These are phyloP conservation scores for Drosophila grimshawi DNA, from an alignment of 1,140 invertebrate genomes.

Conservation along the genomic window DNA sequence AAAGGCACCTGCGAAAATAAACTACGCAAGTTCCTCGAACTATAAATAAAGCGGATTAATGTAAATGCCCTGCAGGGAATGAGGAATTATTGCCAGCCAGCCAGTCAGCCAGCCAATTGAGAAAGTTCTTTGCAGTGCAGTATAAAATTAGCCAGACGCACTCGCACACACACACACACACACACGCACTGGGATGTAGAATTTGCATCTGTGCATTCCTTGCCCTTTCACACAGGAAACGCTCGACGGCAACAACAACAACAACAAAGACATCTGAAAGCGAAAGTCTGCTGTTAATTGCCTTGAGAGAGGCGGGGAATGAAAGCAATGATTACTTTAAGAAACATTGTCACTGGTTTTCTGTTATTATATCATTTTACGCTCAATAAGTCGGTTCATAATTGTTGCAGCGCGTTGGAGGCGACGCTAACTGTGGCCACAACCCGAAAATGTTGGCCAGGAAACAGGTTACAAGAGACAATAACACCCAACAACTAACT, in stretches of 20 bases:
- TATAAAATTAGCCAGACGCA: slow-evolving; percentile 51
- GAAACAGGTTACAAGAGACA: slow-evolving; percentile 40
- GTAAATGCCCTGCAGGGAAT: slow-evolving; percentile 66
- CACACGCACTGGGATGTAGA: slow-evolving; percentile 1
- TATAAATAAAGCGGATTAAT: slow-evolving; percentile 62
- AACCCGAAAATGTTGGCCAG: slow-evolving; percentile 45
- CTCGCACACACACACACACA: not conserved
- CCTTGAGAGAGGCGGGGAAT: not conserved
- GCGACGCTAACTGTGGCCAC: slow-evolving; percentile 45
- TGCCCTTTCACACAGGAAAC: slow-evolving; percentile 63
- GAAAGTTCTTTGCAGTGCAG: slow-evolving; percentile 45
- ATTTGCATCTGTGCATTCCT: slow-evolving; percentile 38
- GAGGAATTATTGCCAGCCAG: slow-evolving; percentile 58
- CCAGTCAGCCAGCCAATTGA: slow-evolving; percentile 34
- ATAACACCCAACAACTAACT: not conserved
- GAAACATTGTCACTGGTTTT: slow-evolving; percentile 34
- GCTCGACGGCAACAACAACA: slow-evolving; percentile 18
- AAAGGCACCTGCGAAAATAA: slow-evolving; percentile 63
- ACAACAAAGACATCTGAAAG: slow-evolving; percentile 22
- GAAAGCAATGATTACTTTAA: slow-evolving; percentile 22
- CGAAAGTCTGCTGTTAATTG: slow-evolving; percentile 42
- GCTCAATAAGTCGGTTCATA: slow-evolving; percentile 53
- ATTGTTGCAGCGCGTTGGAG: slow-evolving; percentile 44
- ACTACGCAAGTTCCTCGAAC: slow-evolving; percentile 41
- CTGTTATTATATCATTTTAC: slow-evolving; percentile 57